Evolutionary conservation across 2,797 vertebrate species (phyloP).

Genomic region (Xiphophorus birchmanni): DNA sequence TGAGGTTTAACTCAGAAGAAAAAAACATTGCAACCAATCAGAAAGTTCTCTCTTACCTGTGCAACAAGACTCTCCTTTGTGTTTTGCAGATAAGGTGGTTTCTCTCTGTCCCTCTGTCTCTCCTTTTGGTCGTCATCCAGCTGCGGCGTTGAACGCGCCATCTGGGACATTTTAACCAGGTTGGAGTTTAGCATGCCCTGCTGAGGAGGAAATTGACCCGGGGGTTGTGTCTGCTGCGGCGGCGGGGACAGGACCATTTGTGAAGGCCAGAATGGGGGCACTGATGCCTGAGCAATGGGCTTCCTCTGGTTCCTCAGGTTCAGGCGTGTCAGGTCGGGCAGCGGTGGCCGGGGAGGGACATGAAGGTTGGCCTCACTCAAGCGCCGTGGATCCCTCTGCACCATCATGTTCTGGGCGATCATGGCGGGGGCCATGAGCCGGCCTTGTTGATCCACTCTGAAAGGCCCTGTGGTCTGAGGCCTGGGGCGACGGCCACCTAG

Average conservation of each 20-base stretch:
- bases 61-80: slow-evolving; percentile 58
- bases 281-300: neutral
- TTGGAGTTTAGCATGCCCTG: slow-evolving; percentile 47
- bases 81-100: slow-evolving; percentile 43
- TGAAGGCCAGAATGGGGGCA: slow-evolving; percentile 34
- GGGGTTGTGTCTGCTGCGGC: slow-evolving; percentile 39
- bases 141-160: slow-evolving; percentile 78
- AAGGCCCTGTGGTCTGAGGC: slow-evolving; percentile 6
- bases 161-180: slow-evolving; percentile 66
- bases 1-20: neutral
- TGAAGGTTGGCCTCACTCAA: slow-evolving; percentile 74
- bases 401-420: slow-evolving; percentile 20
- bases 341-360: slow-evolving; percentile 76
- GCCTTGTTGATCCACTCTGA: slow-evolving; percentile 54
- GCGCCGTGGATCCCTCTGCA: slow-evolving; percentile 67
- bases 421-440: slow-evolving; percentile 16
- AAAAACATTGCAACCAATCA: accelerated
- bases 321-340: slow-evolving; percentile 64
- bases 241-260: slow-evolving; percentile 2
- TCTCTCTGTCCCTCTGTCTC: slow-evolving; percentile 60
- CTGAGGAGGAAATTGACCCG: slow-evolving; percentile 28
- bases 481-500: slow-evolving; percentile 44
- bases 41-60: slow-evolving; percentile 58
- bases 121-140: slow-evolving; percentile 73
- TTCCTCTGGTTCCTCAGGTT: slow-evolving; percentile 55